Percentiles rank a stretch among this genome's conserved stretches.
These are phyloP conservation scores for Pararge aegeria DNA, from an alignment of 1,140 invertebrate species.

Conservation along the genomic window DNA sequence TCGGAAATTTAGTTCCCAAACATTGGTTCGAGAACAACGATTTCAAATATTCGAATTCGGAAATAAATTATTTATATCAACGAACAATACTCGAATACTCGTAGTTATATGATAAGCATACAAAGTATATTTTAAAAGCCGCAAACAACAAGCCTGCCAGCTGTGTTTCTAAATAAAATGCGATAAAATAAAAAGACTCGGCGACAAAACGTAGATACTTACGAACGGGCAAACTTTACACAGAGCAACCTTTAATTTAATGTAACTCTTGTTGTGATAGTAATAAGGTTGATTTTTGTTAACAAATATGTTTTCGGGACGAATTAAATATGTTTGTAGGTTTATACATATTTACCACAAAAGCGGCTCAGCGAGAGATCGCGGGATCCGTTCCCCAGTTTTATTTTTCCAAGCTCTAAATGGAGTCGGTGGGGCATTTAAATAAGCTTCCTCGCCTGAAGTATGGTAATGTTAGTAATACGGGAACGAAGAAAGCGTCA, in stretches of 20 bases:
- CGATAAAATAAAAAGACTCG: constrained; percentile 76
- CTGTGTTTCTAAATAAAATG: constrained; percentile 76
- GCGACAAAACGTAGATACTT: constrained; percentile 76
- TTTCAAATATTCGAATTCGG: not conserved
- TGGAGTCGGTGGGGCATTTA: constrained; percentile 79
- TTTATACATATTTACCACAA: constrained; percentile 80
- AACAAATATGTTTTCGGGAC: constrained; percentile 9
- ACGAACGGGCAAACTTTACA: constrained; percentile 49
- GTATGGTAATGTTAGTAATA: constrained; percentile 79
- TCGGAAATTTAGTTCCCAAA: too few relatives aligned
- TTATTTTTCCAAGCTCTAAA: constrained; percentile 80
- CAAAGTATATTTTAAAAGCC: constrained; percentile 54
- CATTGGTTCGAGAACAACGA: too few relatives aligned
- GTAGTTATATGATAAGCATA: constrained; percentile 35
- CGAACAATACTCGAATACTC: constrained; percentile 2
- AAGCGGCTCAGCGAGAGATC: constrained; percentile 76
- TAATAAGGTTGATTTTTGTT: constrained; percentile 48
- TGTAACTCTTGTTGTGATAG: not conserved
- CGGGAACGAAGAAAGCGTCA: constrained; percentile 55
- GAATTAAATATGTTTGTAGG: constrained; percentile 44
- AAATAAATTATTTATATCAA: constrained; percentile 5
- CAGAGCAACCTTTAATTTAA: not conserved
- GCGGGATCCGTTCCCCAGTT: constrained; percentile 73
- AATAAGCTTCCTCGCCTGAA: constrained; percentile 76
- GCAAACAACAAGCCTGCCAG: constrained; percentile 68